Evolutionary conservation across 2,113 vertebrate species (phyloP), one percentile per base, ranked within the genome.

Genomic region (Penelope pileata): DNA sequence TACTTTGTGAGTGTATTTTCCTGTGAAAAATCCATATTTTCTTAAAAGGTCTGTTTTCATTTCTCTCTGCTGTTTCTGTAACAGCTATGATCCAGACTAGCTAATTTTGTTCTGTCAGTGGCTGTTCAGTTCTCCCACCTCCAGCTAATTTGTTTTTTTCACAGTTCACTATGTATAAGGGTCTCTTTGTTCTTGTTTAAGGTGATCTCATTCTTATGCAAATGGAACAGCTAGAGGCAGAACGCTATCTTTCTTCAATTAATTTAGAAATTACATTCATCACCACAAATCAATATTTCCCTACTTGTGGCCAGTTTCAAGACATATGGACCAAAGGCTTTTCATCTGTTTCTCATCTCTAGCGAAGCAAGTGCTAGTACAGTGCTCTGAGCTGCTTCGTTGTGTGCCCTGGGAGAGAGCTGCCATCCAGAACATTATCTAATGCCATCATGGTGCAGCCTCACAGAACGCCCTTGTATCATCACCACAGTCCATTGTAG

Each of bases 171-270:
- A 12, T 91, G 72, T 64, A 34, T 74, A 88, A 93, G 72, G 67
- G 68, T 77, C 59, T 90, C 63, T 92, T 87, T 93, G 79, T 91
- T 90, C 93, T 90, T 94, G 54, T 93, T 90, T 93, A 91, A 94
- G 90, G 85, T 94, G 85, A 96, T 91, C 50, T 95, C 75, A 83
- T 94, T 95, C 82, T 93, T 83, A 95, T 83, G 83, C 59, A 95
- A 96, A 96, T 83, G 6, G 23, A 62, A 82, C 64, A 93, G 68
- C 90, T 93, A 59, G 72, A 95, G 76, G 76, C 73, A 53, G 68
- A 93, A 86, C 19, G 36, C 47, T 83, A 74, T 64, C 88, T 93
- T 73, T 90, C 72, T 91, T 90, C 88, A 78, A 78, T 96, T 95
- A 88, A 77, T 93, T 91, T 90, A 81, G 72, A 96, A 96, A 91